Base-by-base conservation (phyloP, 2,888 invertebrate species). In the Argyresthia albistria region DNA sequence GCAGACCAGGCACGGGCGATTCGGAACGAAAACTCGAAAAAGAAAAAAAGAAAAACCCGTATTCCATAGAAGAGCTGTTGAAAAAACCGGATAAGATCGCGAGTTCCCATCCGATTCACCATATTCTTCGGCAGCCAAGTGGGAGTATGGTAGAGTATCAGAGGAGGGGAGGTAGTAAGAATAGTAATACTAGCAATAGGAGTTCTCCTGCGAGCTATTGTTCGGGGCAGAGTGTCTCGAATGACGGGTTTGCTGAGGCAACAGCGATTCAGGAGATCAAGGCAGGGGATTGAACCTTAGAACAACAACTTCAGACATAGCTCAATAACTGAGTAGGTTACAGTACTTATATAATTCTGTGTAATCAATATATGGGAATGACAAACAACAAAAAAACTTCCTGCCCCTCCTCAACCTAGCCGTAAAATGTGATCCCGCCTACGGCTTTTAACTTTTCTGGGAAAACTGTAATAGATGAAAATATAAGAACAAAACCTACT, bases 51-150 rank as follows among this genome's bases (percentile, higher is more conserved):
- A 91, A 93, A 57, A 95, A 95, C 69, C 95, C 95, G 0, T 96
- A 96, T 68, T 95, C 95, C 1, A 96, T 96, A 67, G 96, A 95
- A 62, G 96, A 96, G 66, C 73, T 96, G 8, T 69, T 96, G 35
- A 96, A 95, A 69, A 95, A 95, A 62, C 95, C 95, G 0, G 92
- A 91, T 58, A 93, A 92, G 66, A 90, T 90, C 61, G 75, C 78
- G 0, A 74, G 67, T 53, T 64, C 76, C 0, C 68, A 68, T 54
- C 80, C 87, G 8, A 66, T 80, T 25, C 76, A 75, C 55, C 80
- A 87, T 52, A 84, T 88, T 51, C 76, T 90, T 8, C 75, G 90
- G 15, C 90, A 91, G 58, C 90, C 90, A 0, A 90, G 90, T 59
- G 90, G 90, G 0, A 88, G 89, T 58, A 77, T 51, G 42, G 15